These are phyloP conservation scores for Tragulus kanchil DNA, from an alignment of 2,113 vertebrate genomes.

Conservation along the genomic window DNA sequence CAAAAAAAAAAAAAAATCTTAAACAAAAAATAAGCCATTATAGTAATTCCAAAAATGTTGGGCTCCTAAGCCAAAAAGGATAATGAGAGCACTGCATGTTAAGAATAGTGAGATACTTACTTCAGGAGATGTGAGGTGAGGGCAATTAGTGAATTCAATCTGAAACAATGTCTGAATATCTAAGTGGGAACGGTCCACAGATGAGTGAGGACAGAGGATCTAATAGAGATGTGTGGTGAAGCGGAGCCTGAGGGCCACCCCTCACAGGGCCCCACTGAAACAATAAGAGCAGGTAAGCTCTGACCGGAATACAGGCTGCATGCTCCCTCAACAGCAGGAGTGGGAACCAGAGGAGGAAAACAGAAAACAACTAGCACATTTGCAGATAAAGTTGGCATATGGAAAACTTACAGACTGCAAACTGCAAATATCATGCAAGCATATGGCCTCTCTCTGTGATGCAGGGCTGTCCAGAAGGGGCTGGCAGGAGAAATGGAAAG, in stretches of 20 bases:
- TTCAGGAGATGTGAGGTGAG: background rate
- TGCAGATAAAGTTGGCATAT: background rate
- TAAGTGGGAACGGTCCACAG: background rate
- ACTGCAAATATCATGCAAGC: background rate
- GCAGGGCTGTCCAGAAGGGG: background rate
- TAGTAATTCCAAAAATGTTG: background rate
- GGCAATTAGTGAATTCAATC: background rate
- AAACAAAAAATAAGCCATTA: background rate
- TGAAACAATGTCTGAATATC: background rate
- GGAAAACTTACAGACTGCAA: background rate
- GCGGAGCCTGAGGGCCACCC: background rate
- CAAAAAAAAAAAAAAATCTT: background rate
- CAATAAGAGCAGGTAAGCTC: background rate
- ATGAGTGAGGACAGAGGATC: background rate
- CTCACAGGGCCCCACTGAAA: background rate
- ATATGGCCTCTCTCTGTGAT: background rate
- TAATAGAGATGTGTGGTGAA: background rate
- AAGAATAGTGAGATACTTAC: background rate
- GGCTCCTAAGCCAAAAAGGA: background rate
- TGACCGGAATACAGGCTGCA: background rate
- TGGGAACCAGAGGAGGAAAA: background rate
- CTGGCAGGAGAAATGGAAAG: background rate
- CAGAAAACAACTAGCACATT: background rate
- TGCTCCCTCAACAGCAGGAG: background rate
- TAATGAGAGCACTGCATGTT: background rate